A percentile compares a stretch with the other conserved stretches of the same genome.
phyloP scores from a whole-genome alignment of 2,888 invertebrate genomes.

The Entomobrya proxima region DNA sequence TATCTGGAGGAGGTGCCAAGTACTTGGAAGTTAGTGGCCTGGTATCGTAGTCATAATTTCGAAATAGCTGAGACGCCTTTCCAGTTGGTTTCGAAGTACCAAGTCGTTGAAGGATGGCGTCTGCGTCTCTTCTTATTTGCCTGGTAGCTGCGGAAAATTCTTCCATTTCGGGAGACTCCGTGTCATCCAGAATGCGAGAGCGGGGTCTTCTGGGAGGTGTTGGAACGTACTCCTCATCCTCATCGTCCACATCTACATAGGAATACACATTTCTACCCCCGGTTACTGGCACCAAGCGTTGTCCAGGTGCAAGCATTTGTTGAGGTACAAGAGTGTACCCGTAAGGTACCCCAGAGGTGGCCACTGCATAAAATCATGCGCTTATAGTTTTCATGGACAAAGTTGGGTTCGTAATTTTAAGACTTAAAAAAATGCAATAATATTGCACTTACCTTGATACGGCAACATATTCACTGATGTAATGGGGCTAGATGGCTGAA shows the following conservation, averaged over 20 bases:
- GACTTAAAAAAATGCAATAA: background rate
- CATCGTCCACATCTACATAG: slow-evolving; percentile 56
- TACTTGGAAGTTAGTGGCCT: slow-evolving; percentile 63
- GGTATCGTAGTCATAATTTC: slow-evolving; percentile 68
- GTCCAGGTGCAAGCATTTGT: slow-evolving; percentile 47
- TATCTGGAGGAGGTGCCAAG: slow-evolving; percentile 64
- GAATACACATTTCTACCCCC: slow-evolving; percentile 61
- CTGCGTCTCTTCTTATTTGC: slow-evolving; percentile 68
- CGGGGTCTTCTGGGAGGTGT: slow-evolving; percentile 64
- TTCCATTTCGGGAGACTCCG: slow-evolving; percentile 69
- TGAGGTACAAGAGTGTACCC: slow-evolving; percentile 69
- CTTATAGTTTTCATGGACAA: background rate
- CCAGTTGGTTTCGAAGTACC: slow-evolving; percentile 35
- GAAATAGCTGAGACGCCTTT: slow-evolving; percentile 58
- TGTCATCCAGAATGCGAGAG: slow-evolving; percentile 61
- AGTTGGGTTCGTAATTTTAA: no score
- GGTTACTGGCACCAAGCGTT: slow-evolving; percentile 58
- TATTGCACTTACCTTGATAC: slow-evolving; percentile 66
- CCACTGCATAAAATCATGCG: slow-evolving; percentile 51
- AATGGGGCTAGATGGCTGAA: slow-evolving; percentile 66
- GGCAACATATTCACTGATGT: slow-evolving; percentile 72
- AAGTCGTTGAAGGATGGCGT: slow-evolving; percentile 65
- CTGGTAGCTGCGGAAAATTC: slow-evolving; percentile 66
- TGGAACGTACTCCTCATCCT: slow-evolving; percentile 62
- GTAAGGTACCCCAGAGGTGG: slow-evolving; percentile 65